These are phyloP conservation scores for Spodoptera litura DNA, from an alignment of 1,140 invertebrate species.

Conservation along the genomic window DNA sequence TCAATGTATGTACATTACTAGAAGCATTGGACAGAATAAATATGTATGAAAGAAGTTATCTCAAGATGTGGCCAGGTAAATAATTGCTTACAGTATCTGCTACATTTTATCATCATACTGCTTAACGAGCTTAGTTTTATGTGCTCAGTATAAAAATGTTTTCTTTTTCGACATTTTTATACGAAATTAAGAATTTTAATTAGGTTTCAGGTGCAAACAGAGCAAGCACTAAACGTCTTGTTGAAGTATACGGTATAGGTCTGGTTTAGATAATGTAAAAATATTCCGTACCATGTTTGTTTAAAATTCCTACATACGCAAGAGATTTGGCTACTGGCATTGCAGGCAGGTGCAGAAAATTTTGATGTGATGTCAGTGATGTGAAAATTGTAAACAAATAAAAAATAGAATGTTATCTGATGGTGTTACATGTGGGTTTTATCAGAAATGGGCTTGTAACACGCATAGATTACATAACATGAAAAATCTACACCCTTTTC, in stretches of 20 bases:
- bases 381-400: background rate
- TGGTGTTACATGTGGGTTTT: background rate
- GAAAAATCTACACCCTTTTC: too few relatives aligned
- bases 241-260: background rate
- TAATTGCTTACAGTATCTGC: conserved; percentile 47
- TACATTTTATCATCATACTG: conserved; percentile 44
- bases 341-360: background rate
- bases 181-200: conserved; percentile 29
- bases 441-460: background rate
- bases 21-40: conserved; percentile 42
- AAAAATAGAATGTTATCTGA: background rate
- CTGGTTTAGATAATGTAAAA: background rate
- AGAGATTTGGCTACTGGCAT: too few relatives aligned
- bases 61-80: conserved; percentile 44
- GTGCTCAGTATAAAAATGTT: conserved; percentile 31
- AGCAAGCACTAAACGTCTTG: background rate
- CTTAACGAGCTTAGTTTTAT: conserved; percentile 43
- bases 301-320: too few relatives aligned
- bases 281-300: too few relatives aligned
- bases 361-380: background rate
- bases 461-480: too few relatives aligned
- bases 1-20: conserved; percentile 26
- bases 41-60: conserved; percentile 48
- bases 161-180: conserved; percentile 41
- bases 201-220: conserved; percentile 7